Evolutionary conservation across 2,113 vertebrate genomes (phyloP).

Genomic region (Pseudonaja textilis): DNA sequence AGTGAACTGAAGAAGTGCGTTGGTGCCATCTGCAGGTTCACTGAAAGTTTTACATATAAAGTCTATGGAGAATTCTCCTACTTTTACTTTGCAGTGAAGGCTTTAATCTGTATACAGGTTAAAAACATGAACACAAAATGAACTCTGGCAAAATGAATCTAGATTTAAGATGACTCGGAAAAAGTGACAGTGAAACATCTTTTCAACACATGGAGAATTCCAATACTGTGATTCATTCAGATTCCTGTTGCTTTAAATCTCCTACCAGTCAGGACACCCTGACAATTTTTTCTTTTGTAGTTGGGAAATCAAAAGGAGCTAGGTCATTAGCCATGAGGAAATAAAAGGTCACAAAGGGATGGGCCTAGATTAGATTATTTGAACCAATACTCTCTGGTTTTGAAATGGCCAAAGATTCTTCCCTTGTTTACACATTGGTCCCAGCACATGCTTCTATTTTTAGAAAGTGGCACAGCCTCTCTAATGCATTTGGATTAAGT

Average conservation of each 20-base stretch:
- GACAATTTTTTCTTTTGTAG: background rate
- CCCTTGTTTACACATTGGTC: background rate
- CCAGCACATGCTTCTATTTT: background rate
- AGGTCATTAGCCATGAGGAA: background rate
- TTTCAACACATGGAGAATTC: background rate
- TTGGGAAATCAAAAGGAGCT: background rate
- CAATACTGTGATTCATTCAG: background rate
- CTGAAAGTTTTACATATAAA: background rate
- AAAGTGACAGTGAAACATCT: background rate
- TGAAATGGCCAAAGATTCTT: background rate
- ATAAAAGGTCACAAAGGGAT: background rate
- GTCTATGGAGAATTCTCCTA: background rate
- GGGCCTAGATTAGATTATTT: background rate
- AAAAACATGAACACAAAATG: background rate
- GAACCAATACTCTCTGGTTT: background rate
- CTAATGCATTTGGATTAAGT: background rate
- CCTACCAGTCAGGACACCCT: background rate
- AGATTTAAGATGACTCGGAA: background rate
- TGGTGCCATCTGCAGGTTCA: conserved; percentile 48
- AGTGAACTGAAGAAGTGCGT: background rate
- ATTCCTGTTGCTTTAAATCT: background rate
- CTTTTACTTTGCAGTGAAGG: background rate
- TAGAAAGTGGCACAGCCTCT: background rate
- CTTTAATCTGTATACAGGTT: background rate
- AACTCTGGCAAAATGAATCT: background rate